Percentiles rank a stretch among this genome's conserved stretches.
These are phyloP conservation scores for Drosophila nikananu DNA, from an alignment of 1,140 invertebrate species.

Conservation along the genomic window DNA sequence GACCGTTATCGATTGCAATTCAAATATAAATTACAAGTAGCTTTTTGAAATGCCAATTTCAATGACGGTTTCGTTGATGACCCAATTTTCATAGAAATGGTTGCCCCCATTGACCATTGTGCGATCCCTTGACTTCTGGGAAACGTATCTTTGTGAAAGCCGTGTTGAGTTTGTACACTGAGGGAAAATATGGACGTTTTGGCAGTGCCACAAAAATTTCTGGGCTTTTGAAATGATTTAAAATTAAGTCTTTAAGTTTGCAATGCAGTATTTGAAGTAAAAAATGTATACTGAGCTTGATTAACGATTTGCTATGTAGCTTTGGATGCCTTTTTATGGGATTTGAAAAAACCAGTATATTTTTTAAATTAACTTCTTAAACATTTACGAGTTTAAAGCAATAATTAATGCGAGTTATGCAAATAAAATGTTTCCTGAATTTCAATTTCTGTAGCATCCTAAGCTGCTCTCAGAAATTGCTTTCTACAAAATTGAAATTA, in stretches of 20 bases:
- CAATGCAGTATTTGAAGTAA: neutral
- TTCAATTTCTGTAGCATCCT: too few species aligned
- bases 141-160: slow-evolving; percentile 26
- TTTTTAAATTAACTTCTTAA: neutral
- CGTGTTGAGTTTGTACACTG: slow-evolving; percentile 10
- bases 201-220: neutral
- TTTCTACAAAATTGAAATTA: too few species aligned
- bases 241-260: neutral
- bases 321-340: too few species aligned
- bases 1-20: slow-evolving; percentile 35
- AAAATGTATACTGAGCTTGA: neutral
- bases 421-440: too few species aligned
- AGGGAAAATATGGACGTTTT: neutral
- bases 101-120: slow-evolving; percentile 68
- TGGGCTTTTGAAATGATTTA: too few species aligned
- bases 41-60: slow-evolving; percentile 52
- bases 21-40: slow-evolving; percentile 48
- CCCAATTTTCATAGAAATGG: slow-evolving; percentile 67
- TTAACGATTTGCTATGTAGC: neutral
- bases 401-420: too few species aligned
- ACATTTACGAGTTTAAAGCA: neutral
- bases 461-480: too few species aligned
- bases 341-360: too few species aligned
- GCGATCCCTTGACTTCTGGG: slow-evolving; percentile 60
- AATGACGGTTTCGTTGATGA: slow-evolving; percentile 41